Conservation (phyloP, 2,888 invertebrate genomes). For the Ellobium chinense region DNA sequence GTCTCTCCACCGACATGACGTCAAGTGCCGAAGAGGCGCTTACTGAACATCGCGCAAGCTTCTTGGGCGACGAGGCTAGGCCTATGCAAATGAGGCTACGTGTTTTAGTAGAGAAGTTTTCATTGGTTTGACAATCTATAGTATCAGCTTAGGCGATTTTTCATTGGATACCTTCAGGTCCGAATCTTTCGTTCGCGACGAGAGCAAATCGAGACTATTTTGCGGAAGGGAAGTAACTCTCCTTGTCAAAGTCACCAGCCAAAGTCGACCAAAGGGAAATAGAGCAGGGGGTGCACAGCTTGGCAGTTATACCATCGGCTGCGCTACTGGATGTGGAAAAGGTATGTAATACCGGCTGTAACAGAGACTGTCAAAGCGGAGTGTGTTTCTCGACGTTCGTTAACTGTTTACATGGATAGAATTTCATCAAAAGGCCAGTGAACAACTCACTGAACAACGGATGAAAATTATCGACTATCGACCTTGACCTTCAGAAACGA, state of each 20-base stretch:
- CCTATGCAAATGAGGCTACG: neutral
- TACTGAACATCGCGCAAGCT: conserved; percentile 23
- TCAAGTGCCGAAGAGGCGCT: conserved; percentile 65
- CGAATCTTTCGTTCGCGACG: conserved; percentile 18
- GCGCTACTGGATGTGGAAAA: no score
- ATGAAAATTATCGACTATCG: no score
- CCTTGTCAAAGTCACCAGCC: neutral
- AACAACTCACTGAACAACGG: no score
- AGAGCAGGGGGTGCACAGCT: neutral
- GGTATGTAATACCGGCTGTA: no score
- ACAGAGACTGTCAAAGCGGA: no score
- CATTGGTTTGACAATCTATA: conserved; percentile 2
- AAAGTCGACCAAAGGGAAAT: no score
- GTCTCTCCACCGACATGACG: conserved; percentile 74
- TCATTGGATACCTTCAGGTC: conserved; percentile 4
- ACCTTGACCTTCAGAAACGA: no score
- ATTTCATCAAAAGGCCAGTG: no score
- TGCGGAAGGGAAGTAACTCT: conserved; percentile 16
- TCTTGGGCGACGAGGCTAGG: conserved; percentile 39
- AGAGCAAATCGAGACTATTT: no score
- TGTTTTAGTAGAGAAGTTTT: neutral
- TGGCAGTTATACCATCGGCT: no score
- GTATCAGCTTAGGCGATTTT: neutral
- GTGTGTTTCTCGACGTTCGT: no score
- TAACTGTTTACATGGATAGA: no score